Evolutionary conservation across 2,888 invertebrate species (phyloP).

Genomic region (Caenorhabditis sp.): DNA sequence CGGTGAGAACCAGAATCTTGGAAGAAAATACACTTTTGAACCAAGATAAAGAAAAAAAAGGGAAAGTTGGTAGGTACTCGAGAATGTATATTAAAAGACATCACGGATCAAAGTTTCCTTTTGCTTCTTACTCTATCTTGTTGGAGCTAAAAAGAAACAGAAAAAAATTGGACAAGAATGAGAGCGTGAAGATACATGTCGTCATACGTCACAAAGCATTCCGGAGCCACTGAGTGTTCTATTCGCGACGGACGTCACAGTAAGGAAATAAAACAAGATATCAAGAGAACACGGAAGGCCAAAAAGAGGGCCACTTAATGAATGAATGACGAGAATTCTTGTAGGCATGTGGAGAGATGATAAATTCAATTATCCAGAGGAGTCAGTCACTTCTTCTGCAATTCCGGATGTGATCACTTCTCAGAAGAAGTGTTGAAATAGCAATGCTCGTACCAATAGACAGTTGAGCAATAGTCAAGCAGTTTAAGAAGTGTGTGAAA

Average conservation of each 20-base stretch:
- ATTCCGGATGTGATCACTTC: slow-evolving; percentile 30
- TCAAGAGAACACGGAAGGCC: slow-evolving; percentile 37
- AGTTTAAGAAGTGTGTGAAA: slow-evolving; percentile 2
- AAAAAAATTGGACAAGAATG: slow-evolving; percentile 42
- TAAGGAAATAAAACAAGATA: slow-evolving; percentile 31
- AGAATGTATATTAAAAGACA: slow-evolving; percentile 59
- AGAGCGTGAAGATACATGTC: slow-evolving; percentile 31
- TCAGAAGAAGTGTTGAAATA: not conserved
- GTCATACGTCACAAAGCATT: slow-evolving; percentile 40
- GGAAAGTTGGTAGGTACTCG: slow-evolving; percentile 45
- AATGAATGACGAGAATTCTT: slow-evolving; percentile 52
- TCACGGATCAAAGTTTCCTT: slow-evolving; percentile 40
- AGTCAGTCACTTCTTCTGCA: slow-evolving; percentile 27
- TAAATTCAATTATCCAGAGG: slow-evolving; percentile 44
- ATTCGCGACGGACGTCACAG: slow-evolving; percentile 53
- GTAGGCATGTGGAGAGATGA: slow-evolving; percentile 36
- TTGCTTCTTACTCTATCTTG: slow-evolving; percentile 23
- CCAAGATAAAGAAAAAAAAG: slow-evolving; percentile 4
- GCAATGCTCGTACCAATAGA: not conserved
- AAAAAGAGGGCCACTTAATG: slow-evolving; percentile 20
- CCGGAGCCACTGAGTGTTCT: slow-evolving; percentile 37
- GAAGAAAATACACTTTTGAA: not conserved
- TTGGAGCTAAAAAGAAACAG: slow-evolving; percentile 11
- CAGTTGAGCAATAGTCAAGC: not conserved
- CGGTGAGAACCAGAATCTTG: too few species aligned